A percentile compares a stretch with the other conserved stretches of the same genome.
Evolutionary conservation across 2,888 invertebrate genomes (phyloP).

Genomic region (Troides aeacus): DNA sequence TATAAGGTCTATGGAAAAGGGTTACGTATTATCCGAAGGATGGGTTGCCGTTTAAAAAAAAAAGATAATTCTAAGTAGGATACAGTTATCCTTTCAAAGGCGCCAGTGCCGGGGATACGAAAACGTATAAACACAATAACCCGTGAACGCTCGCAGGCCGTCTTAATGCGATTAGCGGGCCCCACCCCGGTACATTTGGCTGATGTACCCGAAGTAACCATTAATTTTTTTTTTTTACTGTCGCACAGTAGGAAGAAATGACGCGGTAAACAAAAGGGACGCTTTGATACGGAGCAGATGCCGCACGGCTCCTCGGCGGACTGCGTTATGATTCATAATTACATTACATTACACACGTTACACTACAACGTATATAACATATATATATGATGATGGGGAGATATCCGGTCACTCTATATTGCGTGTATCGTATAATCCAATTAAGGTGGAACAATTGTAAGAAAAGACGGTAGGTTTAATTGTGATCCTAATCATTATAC

Average conservation of each 20-base stretch:
- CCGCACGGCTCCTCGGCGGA: slow-evolving; percentile 3
- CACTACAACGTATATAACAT: no score
- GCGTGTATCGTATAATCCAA: no score
- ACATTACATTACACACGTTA: not conserved
- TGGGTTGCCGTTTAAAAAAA: not conserved
- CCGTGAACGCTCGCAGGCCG: slow-evolving; percentile 71
- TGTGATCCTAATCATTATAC: no score
- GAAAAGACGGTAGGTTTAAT: no score
- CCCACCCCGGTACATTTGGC: slow-evolving; percentile 57
- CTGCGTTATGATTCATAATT: slow-evolving; percentile 18
- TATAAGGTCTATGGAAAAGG: no score
- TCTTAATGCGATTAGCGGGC: slow-evolving; percentile 59
- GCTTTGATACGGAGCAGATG: slow-evolving; percentile 60
- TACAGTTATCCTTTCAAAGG: slow-evolving; percentile 49
- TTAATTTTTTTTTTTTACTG: slow-evolving; percentile 78
- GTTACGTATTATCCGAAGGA: no score
- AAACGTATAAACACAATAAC: slow-evolving; percentile 72
- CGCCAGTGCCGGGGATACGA: slow-evolving; percentile 54
- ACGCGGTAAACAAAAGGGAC: slow-evolving; percentile 69
- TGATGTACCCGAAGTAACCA: slow-evolving; percentile 47
- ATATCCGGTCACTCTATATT: no score
- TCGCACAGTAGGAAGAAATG: slow-evolving; percentile 63
- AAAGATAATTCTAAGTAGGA: not conserved
- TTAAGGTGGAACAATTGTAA: no score
- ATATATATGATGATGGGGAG: no score